Evolutionary conservation across 1,140 invertebrate genomes (phyloP), one percentile per base, ranked within the genome.

Genomic region (Apis florea): DNA sequence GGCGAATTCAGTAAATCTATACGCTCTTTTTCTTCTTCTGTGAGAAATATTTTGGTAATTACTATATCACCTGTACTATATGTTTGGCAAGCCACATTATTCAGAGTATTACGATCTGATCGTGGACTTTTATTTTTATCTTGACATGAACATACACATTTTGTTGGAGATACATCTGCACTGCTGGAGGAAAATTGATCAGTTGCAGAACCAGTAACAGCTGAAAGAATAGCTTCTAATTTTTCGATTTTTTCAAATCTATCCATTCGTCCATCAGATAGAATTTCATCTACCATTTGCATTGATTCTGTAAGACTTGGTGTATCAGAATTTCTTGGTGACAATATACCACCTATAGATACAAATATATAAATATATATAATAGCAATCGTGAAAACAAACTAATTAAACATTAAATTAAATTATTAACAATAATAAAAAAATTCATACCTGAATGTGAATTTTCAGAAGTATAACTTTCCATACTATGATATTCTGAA

Each of bases 41-140:
- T 95, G 92, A 97, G 97, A 93, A 96, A 97, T 86, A 98, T 97
- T 93, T 97, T 97, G 67, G 97, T 98, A 84, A 98, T 98, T 47
- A 98, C 97, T 91, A 98, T 97, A 92, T 98, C 97, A 71, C 98
- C 97, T n/a, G 98, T 98, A 89, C 97, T 98, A 21, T 98, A 93
- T 3, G 98, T 98, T 92, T 98, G 97, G 76, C 96, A 96, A 47
- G 95, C 95, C 47, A 95, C 93, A 83, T 94, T 66, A 91, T 87
- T 79, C 56, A 82, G 64, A 24, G 24, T 61, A 53, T 74, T 79
- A 78, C 82, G 66, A 87, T 89, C 75, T 81, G 82, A 80, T 71
- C 70, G 77, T 63, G 69, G 58, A 77, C 79, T 82, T 67, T 86
- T 72, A 64, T 78, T 82, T 82, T 83, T 86, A 26, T 77, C 93